Conservation (phyloP, 2,888 invertebrate genomes). For the Pollenia labialis region DNA sequence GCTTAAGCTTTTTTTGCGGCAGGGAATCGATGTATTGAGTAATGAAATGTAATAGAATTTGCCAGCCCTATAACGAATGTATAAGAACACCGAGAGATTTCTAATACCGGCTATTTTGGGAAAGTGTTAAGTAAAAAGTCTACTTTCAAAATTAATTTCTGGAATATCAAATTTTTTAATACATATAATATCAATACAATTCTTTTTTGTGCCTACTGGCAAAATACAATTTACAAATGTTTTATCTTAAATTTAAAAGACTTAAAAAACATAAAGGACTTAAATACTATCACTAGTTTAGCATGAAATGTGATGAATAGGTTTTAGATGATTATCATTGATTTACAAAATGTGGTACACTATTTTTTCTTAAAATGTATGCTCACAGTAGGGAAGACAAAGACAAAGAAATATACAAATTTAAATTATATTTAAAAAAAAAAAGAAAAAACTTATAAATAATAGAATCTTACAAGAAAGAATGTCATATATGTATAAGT, state of each 20-base stretch:
- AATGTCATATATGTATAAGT: conserved; percentile 24
- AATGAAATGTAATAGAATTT: too few species aligned
- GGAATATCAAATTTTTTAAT: conserved; percentile 10
- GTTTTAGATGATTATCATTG: not conserved
- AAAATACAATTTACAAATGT: conserved; percentile 36
- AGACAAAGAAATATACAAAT: not conserved
- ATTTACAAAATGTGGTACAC: not conserved
- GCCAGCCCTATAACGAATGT: too few species aligned
- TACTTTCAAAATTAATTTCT: not conserved
- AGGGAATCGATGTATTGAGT: too few species aligned
- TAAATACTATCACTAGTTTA: conserved; percentile 70
- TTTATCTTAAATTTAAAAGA: not conserved
- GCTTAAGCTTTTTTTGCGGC: too few species aligned
- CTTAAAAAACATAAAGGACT: conserved; percentile 21
- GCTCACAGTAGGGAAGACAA: conserved; percentile 28
- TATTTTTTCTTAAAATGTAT: conserved; percentile 4
- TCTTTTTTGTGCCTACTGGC: not conserved
- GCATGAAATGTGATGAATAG: conserved; percentile 74
- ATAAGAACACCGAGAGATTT: too few species aligned
- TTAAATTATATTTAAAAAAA: not conserved
- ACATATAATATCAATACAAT: conserved; percentile 55
- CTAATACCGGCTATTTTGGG: too few species aligned
- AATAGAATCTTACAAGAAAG: conserved; percentile 16
- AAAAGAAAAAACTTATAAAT: not conserved
- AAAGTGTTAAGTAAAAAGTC: too few species aligned